Evolutionary conservation across 2,113 vertebrate species (phyloP), one percentile per base, ranked within the genome.

Genomic region (Ariopsis seemanni): DNA sequence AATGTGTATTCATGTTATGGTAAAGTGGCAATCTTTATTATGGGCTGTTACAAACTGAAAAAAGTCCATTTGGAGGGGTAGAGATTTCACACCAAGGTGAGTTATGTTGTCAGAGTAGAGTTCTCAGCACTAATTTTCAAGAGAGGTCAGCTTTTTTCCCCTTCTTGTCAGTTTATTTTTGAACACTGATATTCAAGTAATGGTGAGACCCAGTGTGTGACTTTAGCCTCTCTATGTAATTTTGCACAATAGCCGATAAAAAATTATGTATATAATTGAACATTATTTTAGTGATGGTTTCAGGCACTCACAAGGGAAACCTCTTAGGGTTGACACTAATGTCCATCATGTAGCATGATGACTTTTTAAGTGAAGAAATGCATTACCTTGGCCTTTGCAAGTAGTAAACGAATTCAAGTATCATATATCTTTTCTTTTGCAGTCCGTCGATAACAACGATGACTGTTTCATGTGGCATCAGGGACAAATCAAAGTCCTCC

Each of bases 131-230:
- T 96, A 96, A 95, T 96, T 97, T 95, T 95, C 96, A 94, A 94
- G 94, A 95, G 95, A 97, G 96, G 96, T 97, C 96, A 96, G 94
- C 92, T 88, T 95, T 95, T 93, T 93, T 93, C 95, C 91, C 92
- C 95, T 42, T 91, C 92, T 95, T 97, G 96, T 97, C 97, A 97
- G 92, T 95, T 95, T 95, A 95, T 97, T 96, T 97, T 94, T 96
- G 95, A 96, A 95, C 96, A 96, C 92, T 97, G 96, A 97, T 97
- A 97, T 90, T 96, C 94, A 97, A 97, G 96, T 97, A 97, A 98
- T 97, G 95, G 96, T 96, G 95, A 96, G 94, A 96, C 94, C 95
- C 94, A 95, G 93, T 85, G 92, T 96, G 96, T 93, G 91, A 90
- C 94, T 95, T 95, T 96, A 94, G 97, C 96, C 96, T 95, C 92